phyloP scores from a whole-genome alignment of 2,888 invertebrate genomes.

The Melieria crassipennis region DNA sequence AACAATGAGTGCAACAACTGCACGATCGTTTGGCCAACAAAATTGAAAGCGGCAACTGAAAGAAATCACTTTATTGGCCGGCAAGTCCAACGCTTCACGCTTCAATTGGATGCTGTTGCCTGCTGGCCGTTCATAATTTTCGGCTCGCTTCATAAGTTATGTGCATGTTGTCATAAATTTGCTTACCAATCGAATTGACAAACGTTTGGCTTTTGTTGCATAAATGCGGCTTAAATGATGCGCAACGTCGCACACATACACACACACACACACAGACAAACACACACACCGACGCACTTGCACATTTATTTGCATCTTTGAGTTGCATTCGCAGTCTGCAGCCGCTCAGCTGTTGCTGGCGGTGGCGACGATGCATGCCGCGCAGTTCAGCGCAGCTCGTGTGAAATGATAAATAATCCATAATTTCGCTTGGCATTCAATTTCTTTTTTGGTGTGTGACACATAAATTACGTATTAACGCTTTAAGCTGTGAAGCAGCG shows the following conservation, averaged over 20 bases:
- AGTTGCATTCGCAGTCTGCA: conserved; percentile 6
- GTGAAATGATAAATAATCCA: conserved; percentile 65
- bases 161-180: conserved; percentile 52
- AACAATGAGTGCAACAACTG: conserved; percentile 7
- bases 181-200: conserved; percentile 57
- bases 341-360: conserved; percentile 26
- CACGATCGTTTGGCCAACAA: conserved; percentile 3
- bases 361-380: conserved; percentile 29
- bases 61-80: not conserved
- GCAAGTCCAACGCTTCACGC: not conserved
- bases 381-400: conserved; percentile 45
- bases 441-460: conserved; percentile 63
- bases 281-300: conserved; percentile 11
- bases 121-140: conserved; percentile 13
- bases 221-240: conserved; percentile 41
- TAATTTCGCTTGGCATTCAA: conserved; percentile 66
- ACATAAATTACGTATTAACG: conserved; percentile 67
- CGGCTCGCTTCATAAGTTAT: conserved; percentile 50
- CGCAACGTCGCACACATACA: not conserved
- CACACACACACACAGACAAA: conserved; percentile 1
- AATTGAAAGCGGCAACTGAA: not conserved
- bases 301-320: conserved; percentile 1
- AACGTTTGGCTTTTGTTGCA: conserved; percentile 47
- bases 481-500: conserved; percentile 60
- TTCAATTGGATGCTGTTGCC: conserved; percentile 22